These are phyloP conservation scores for Scrobipalpa atriplicella DNA, from an alignment of 2,888 invertebrate genomes.

Conservation along the genomic window DNA sequence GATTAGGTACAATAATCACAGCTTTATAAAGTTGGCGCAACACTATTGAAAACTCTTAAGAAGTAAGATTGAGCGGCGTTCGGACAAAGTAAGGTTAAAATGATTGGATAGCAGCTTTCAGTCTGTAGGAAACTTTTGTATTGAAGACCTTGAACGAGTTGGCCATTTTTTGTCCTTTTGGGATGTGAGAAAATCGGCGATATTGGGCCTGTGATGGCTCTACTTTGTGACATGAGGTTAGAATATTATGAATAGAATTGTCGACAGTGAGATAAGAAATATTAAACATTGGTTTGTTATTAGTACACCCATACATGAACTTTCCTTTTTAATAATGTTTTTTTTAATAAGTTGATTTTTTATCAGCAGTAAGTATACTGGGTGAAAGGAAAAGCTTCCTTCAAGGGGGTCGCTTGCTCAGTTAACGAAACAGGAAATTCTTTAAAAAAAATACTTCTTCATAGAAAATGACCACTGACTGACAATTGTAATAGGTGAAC, in stretches of 20 bases:
- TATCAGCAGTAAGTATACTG: too few species aligned
- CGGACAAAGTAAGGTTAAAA: slow-evolving; percentile 9
- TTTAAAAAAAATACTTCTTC: too few species aligned
- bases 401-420: too few species aligned
- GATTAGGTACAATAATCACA: not conserved
- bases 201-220: slow-evolving; percentile 7
- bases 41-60: slow-evolving; percentile 2
- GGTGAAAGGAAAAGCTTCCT: too few species aligned
- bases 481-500: too few species aligned
- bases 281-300: not conserved
- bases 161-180: slow-evolving; percentile 11
- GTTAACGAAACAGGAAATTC: too few species aligned
- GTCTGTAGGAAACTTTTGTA: slow-evolving; percentile 5
- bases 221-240: not conserved
- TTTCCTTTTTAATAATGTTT: too few species aligned
- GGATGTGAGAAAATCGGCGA: not conserved
- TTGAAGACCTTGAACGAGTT: not conserved
- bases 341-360: too few species aligned
- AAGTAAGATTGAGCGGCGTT: slow-evolving; percentile 4
- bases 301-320: not conserved
- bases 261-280: not conserved
- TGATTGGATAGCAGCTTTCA: not conserved
- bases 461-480: too few species aligned
- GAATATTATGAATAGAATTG: not conserved
- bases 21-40: not conserved